phyloP scores from a whole-genome alignment of 2,113 vertebrate genomes.

The Struthidea cinerea region DNA sequence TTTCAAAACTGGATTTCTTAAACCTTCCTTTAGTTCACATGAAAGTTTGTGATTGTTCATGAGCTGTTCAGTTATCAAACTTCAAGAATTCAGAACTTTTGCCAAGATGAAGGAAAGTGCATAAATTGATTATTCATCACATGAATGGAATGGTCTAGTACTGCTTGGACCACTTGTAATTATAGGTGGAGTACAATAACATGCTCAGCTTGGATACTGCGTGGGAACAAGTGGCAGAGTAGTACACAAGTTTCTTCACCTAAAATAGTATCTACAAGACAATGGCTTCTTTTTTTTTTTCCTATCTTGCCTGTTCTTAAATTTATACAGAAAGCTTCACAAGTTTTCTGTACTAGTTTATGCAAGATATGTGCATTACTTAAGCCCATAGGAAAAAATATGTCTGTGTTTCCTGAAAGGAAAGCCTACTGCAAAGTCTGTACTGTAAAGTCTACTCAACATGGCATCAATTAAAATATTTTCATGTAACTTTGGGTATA shows the following conservation, averaged over 20 bases:
- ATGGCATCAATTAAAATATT: neutral
- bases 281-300: neutral
- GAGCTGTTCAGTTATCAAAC: neutral
- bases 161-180: neutral
- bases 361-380: neutral
- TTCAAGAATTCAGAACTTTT: neutral
- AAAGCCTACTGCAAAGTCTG: neutral
- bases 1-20: neutral
- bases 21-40: neutral
- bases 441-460: neutral
- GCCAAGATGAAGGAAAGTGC: neutral
- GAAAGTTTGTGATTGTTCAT: neutral
- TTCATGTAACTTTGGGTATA: neutral
- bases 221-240: neutral
- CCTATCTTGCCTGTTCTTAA: neutral
- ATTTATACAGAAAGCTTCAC: neutral
- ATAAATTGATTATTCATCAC: neutral
- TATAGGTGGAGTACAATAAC: neutral
- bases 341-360: neutral
- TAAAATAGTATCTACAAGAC: neutral
- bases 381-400: neutral
- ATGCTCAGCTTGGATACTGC: neutral
- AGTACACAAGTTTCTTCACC: neutral
- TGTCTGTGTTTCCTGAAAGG: neutral
- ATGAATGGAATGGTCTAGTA: neutral